A percentile compares a stretch with the other conserved stretches of the same genome.
Evolutionary conservation across 2,113 vertebrate genomes (phyloP).

Genomic region (Scolopax mira): DNA sequence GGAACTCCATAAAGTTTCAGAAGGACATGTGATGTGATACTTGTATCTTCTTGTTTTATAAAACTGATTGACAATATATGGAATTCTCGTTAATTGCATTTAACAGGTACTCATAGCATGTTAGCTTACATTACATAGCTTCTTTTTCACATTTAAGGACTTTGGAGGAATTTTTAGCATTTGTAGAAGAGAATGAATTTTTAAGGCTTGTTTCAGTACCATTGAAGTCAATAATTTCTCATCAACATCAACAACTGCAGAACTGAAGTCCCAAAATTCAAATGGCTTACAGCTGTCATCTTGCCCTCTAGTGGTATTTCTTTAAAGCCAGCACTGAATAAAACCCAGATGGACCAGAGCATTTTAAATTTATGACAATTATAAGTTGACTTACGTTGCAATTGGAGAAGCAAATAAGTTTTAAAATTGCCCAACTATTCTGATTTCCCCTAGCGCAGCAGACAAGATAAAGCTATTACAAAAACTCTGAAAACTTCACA

Average conservation of each 20-base stretch:
- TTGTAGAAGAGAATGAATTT: not conserved
- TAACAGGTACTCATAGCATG: not conserved
- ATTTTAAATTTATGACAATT: not conserved
- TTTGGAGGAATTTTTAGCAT: not conserved
- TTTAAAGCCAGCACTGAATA: not conserved
- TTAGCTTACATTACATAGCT: not conserved
- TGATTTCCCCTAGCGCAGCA: not conserved
- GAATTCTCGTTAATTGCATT: not conserved
- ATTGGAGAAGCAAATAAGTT: not conserved
- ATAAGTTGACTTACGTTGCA: not conserved
- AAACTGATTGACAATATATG: not conserved
- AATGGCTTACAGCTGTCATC: not conserved
- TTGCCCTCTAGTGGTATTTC: conserved; percentile 43
- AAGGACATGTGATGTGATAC: not conserved
- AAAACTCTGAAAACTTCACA: not conserved
- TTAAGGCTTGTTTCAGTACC: not conserved
- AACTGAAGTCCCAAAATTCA: not conserved
- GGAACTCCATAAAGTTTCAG: not conserved
- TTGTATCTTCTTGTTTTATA: not conserved
- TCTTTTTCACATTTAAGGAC: not conserved
- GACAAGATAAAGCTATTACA: not conserved
- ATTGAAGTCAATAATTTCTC: not conserved
- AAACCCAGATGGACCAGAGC: not conserved
- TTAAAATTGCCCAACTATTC: not conserved
- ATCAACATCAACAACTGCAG: not conserved